These are phyloP conservation scores for Lithosia quadra DNA, from an alignment of 2,888 invertebrate species.

Conservation along the genomic window DNA sequence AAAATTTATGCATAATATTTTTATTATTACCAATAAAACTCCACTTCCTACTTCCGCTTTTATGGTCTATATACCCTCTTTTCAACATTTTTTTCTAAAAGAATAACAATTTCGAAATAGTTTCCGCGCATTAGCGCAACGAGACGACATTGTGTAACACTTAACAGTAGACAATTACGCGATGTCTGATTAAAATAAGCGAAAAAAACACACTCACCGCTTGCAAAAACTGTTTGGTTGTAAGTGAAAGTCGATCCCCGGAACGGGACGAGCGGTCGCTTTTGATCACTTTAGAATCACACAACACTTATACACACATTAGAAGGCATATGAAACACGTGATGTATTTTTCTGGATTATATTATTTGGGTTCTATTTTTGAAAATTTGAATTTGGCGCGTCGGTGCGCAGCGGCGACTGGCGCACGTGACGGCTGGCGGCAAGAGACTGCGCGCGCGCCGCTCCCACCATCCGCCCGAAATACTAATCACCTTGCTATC, in stretches of 20 bases:
- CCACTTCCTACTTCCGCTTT: conserved; percentile 11
- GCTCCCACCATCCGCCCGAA: conserved; percentile 79
- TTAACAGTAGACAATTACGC: conserved; percentile 66
- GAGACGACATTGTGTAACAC: conserved; percentile 68
- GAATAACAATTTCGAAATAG: conserved; percentile 55
- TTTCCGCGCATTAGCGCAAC: conserved; percentile 65
- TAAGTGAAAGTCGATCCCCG: conserved; percentile 69
- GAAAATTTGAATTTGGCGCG: conserved; percentile 70
- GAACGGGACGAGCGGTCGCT: conserved; percentile 60
- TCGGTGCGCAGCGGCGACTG: conserved; percentile 66
- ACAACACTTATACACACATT: conserved; percentile 77
- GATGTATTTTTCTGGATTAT: conserved; percentile 58
- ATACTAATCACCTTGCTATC: conserved; percentile 85
- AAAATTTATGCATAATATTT: conserved; percentile 33
- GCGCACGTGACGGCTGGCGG: conserved; percentile 78
- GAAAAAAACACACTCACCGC: conserved; percentile 73
- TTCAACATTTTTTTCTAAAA: conserved; percentile 23
- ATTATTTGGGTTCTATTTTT: conserved; percentile 27
- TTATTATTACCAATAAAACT: not conserved
- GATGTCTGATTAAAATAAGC: conserved; percentile 72
- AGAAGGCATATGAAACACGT: conserved; percentile 61
- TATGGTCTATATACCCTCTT: not conserved
- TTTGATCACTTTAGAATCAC: conserved; percentile 68
- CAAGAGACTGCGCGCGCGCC: conserved; percentile 80
- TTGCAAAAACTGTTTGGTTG: conserved; percentile 74